Evolutionary conservation across 2,888 invertebrate genomes (phyloP).

Genomic region (Scaptomyza polygonia): DNA sequence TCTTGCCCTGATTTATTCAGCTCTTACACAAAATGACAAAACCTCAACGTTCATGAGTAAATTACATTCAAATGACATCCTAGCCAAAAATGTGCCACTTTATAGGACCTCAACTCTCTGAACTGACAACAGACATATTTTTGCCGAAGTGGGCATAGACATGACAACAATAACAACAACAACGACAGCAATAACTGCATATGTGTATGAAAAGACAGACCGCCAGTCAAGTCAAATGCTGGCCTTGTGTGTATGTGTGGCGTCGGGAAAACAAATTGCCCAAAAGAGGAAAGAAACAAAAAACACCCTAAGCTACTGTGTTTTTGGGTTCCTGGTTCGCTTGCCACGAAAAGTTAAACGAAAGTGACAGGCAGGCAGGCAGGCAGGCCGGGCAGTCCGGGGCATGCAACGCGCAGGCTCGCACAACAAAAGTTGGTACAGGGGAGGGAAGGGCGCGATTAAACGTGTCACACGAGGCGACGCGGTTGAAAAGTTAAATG

Average conservation of each 20-base stretch:
- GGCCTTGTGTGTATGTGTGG: constrained; percentile 62
- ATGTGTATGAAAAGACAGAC: constrained; percentile 41
- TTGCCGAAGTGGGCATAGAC: constrained; percentile 73
- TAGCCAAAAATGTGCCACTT: constrained; percentile 70
- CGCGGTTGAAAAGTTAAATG: constrained; percentile 78
- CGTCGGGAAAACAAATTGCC: constrained; percentile 77
- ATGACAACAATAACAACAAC: constrained; percentile 70
- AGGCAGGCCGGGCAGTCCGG: constrained; percentile 10
- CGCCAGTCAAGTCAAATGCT: constrained; percentile 56
- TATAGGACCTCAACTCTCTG: constrained; percentile 29
- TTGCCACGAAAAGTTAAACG: constrained; percentile 69
- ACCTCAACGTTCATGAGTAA: constrained; percentile 58
- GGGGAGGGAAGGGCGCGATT: constrained; percentile 63
- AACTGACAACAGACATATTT: constrained; percentile 66
- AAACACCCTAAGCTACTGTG: constrained; percentile 59
- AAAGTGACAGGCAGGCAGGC: constrained; percentile 74
- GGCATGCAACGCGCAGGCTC: constrained; percentile 57
- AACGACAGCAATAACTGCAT: constrained; percentile 43
- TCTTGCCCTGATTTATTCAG: constrained; percentile 51
- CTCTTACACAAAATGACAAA: constrained; percentile 22
- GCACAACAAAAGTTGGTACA: constrained; percentile 9
- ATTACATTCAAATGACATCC: constrained; percentile 74
- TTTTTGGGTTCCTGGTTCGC: constrained; percentile 38
- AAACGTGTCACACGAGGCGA: constrained; percentile 75
- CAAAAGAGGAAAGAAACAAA: constrained; percentile 42